phyloP scores from a whole-genome alignment of 2,113 vertebrate genomes.

The Calyptommatus sinebrachiatus region DNA sequence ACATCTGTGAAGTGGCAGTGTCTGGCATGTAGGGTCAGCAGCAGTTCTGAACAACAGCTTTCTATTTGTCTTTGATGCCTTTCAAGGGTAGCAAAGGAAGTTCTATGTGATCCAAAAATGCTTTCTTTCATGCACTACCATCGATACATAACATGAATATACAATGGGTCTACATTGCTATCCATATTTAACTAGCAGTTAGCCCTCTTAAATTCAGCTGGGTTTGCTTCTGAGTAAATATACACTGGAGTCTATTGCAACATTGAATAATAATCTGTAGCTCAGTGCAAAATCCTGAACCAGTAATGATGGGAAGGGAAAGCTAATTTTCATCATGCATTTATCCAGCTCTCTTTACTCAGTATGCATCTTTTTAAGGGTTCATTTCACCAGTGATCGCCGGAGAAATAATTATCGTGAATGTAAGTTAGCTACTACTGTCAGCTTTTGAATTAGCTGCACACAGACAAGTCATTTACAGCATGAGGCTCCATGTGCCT shows the following conservation, averaged over 20 bases:
- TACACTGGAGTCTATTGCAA: neutral
- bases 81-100: no score
- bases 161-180: neutral
- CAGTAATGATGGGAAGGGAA: conserved; percentile 24
- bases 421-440: conserved; percentile 30
- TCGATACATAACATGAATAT: neutral
- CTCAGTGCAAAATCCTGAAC: conserved; percentile 37
- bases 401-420: conserved; percentile 43
- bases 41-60: no score
- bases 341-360: conserved; percentile 27
- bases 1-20: no score
- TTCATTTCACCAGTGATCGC: conserved; percentile 39
- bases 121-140: no score
- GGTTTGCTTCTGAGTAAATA: neutral
- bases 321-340: conserved; percentile 2
- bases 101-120: no score
- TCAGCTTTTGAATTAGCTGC: conserved; percentile 45
- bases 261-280: conserved; percentile 23
- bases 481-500: neutral
- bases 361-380: conserved; percentile 33
- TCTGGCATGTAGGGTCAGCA: no score
- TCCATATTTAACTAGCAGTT: neutral
- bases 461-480: conserved; percentile 42
- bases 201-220: neutral
- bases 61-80: no score